Evolutionary conservation across 2,113 vertebrate genomes (phyloP).

Genomic region (Gymnarchus niloticus): DNA sequence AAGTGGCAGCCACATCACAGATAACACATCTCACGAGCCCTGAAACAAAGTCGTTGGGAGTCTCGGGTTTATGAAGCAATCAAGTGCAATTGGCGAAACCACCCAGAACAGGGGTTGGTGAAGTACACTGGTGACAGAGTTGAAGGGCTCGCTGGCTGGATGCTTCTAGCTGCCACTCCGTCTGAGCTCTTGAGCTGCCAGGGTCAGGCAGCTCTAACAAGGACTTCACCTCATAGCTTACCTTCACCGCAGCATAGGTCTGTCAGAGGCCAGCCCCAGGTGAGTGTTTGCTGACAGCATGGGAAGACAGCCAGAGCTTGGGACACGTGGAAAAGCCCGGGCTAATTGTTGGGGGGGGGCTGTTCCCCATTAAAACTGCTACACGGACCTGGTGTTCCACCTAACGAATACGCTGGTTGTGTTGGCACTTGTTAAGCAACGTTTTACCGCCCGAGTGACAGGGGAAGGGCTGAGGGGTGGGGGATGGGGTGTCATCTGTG

Average conservation of each 20-base stretch:
- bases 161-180: background rate
- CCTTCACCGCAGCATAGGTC: background rate
- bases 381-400: background rate
- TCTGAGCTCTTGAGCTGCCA: background rate
- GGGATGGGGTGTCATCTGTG: constrained; percentile 8
- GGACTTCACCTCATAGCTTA: background rate
- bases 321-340: background rate
- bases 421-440: constrained; percentile 29
- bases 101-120: background rate
- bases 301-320: background rate
- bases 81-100: background rate
- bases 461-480: background rate
- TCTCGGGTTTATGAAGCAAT: background rate
- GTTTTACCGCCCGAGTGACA: constrained; percentile 14
- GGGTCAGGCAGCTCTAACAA: background rate
- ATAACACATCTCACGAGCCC: background rate
- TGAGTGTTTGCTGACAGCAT: background rate
- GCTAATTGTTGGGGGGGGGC: background rate
- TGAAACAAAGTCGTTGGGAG: background rate
- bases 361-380: background rate
- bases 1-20: background rate
- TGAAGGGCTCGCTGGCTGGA: background rate
- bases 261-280: background rate
- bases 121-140: background rate
- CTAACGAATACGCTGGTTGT: background rate